A percentile compares a stretch with the other conserved stretches of the same genome.
These are phyloP conservation scores for Naja naja DNA, from an alignment of 2,113 vertebrate genomes.

Conservation along the genomic window DNA sequence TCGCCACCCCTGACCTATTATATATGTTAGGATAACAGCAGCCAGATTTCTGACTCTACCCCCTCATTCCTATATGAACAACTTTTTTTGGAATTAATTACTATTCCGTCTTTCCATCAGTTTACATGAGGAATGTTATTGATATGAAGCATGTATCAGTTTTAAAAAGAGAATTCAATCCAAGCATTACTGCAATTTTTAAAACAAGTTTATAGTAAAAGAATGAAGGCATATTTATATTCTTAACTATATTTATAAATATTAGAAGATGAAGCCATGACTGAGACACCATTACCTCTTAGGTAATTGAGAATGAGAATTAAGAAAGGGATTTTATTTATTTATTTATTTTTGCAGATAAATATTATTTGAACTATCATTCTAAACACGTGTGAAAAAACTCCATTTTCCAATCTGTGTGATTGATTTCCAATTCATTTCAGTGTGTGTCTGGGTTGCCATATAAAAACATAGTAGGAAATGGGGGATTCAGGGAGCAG, in stretches of 20 bases:
- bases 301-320: slow-evolving; percentile 14
- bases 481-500: slow-evolving; percentile 9
- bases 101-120: background rate
- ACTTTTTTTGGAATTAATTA: background rate
- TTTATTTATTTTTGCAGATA: slow-evolving; percentile 9
- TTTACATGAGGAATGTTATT: background rate
- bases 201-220: slow-evolving; percentile 62
- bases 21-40: background rate
- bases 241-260: background rate
- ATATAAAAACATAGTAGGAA: background rate
- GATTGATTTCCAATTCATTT: background rate
- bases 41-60: background rate
- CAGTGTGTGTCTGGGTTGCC: background rate
- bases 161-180: background rate
- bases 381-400: background rate
- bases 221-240: slow-evolving; percentile 32
- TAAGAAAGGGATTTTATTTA: background rate
- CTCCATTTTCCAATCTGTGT: background rate
- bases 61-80: background rate
- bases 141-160: background rate
- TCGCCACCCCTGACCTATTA: too few relatives aligned
- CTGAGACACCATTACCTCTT: background rate
- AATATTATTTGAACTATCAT: background rate
- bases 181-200: slow-evolving; percentile 18
- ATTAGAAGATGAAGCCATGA: background rate